Percentiles rank a stretch among this genome's conserved stretches.
Evolutionary conservation across 1,140 invertebrate genomes (phyloP).

Genomic region (Zaprionus ornatus): DNA sequence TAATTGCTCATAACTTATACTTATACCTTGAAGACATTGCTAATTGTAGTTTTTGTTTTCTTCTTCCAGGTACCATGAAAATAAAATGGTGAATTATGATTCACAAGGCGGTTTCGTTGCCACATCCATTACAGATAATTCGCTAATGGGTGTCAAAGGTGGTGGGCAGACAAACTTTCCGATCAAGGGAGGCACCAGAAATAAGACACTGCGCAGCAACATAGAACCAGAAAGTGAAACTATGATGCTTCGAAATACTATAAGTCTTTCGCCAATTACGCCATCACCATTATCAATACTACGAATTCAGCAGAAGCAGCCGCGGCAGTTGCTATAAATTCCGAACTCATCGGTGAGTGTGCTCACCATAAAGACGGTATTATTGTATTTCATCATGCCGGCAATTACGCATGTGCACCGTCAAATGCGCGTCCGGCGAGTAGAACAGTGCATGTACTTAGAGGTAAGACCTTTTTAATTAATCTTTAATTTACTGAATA

Average conservation of each 20-base stretch:
- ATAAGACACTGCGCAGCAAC: slow-evolving; percentile 39
- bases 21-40: not conserved
- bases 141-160: slow-evolving; percentile 34
- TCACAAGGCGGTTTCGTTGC: slow-evolving; percentile 84
- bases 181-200: slow-evolving; percentile 13
- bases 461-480: slow-evolving; percentile 71
- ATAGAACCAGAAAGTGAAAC: slow-evolving; percentile 31
- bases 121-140: slow-evolving; percentile 57
- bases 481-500: not conserved
- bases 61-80: slow-evolving; percentile 86
- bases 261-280: slow-evolving; percentile 21
- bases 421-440: slow-evolving; percentile 88
- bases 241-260: slow-evolving; percentile 10
- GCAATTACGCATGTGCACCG: slow-evolving; percentile 89
- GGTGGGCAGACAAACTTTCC: slow-evolving; percentile 27
- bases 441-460: slow-evolving; percentile 88
- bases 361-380: slow-evolving; percentile 75
- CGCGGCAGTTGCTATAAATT: slow-evolving; percentile 81
- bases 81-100: slow-evolving; percentile 90
- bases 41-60: not conserved
- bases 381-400: slow-evolving; percentile 85
- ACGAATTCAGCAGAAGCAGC: slow-evolving; percentile 32
- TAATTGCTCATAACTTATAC: not conserved
- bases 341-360: slow-evolving; percentile 72
- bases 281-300: slow-evolving; percentile 39